These are phyloP conservation scores for Nannoperca australis DNA, from an alignment of 2,797 vertebrate species.

Conservation along the genomic window DNA sequence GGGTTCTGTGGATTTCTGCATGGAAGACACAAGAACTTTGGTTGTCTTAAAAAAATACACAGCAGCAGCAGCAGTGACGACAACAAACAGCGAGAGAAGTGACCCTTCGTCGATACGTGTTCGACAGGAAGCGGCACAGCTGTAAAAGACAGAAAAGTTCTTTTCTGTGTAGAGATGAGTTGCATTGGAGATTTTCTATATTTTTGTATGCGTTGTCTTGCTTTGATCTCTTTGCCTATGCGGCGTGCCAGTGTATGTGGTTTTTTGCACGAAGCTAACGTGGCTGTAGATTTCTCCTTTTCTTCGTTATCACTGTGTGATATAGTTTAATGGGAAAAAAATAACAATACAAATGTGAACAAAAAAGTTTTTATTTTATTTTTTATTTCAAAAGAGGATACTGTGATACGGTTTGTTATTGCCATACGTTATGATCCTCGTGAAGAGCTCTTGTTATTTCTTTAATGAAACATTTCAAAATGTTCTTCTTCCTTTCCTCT, in stretches of 20 bases:
- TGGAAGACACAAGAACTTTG: constrained; percentile 51
- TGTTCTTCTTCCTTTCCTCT: constrained; percentile 45
- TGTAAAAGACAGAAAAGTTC: constrained; percentile 52
- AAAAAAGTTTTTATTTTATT: constrained; percentile 61
- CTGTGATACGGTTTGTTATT: constrained; percentile 79
- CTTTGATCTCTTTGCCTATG: constrained; percentile 84
- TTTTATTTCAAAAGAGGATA: constrained; percentile 77
- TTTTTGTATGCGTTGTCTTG: constrained; percentile 87
- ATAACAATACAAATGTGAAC: constrained; percentile 74
- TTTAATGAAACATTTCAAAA: constrained; percentile 47
- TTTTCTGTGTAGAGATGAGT: constrained; percentile 66
- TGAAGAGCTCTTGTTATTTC: constrained; percentile 46
- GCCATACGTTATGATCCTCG: constrained; percentile 71
- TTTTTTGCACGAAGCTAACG: constrained; percentile 87
- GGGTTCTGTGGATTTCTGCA: constrained; percentile 59
- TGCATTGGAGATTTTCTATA: constrained; percentile 85
- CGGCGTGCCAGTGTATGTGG: constrained; percentile 84
- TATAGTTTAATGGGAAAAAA: constrained; percentile 84
- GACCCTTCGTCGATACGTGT: constrained; percentile 51
- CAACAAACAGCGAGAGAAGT: constrained; percentile 59
- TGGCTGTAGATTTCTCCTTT: constrained; percentile 84
- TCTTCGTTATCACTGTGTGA: constrained; percentile 89
- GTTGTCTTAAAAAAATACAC: constrained; percentile 51
- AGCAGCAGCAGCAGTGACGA: constrained; percentile 26
- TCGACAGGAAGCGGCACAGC: constrained; percentile 29